Percentiles rank a stretch among this genome's conserved stretches.
Conservation (phyloP, 2,888 invertebrate genomes). For the Limnephilus auricula region DNA sequence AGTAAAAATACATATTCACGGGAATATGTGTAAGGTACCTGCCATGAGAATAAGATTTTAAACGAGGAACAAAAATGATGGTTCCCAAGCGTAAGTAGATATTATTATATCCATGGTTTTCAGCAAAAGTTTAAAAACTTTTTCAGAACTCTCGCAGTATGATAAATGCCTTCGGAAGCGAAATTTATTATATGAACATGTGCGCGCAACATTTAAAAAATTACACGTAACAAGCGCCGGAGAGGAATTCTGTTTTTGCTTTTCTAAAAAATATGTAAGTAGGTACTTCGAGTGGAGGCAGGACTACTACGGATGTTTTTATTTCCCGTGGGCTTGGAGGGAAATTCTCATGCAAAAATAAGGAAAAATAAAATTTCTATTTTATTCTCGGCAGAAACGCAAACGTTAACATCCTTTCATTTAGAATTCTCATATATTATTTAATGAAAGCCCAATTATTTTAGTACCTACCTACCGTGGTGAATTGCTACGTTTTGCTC, state of each 20-base stretch:
- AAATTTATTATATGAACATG: conserved; percentile 33
- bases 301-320: conserved; percentile 26
- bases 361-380: background rate
- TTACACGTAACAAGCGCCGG: conserved; percentile 35
- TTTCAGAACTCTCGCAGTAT: conserved; percentile 18
- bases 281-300: background rate
- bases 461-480: background rate
- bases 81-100: conserved; percentile 5
- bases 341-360: conserved; percentile 20
- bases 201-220: conserved; percentile 42
- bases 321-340: conserved; percentile 27
- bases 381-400: conserved; percentile 11
- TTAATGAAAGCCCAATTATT: background rate
- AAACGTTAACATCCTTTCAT: conserved; percentile 2
- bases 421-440: background rate
- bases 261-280: conserved; percentile 14
- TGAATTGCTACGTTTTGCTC: background rate
- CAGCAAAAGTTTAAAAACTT: conserved; percentile 3
- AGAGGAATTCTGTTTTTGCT: conserved; percentile 33
- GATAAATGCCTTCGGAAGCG: conserved; percentile 38
- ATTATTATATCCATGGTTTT: background rate
- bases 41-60: background rate
- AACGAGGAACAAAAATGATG: background rate
- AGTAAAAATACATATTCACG: background rate
- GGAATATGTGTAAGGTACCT: background rate